Conservation (phyloP, 2,113 vertebrate genomes). For the Mastomys natalensis region DNA sequence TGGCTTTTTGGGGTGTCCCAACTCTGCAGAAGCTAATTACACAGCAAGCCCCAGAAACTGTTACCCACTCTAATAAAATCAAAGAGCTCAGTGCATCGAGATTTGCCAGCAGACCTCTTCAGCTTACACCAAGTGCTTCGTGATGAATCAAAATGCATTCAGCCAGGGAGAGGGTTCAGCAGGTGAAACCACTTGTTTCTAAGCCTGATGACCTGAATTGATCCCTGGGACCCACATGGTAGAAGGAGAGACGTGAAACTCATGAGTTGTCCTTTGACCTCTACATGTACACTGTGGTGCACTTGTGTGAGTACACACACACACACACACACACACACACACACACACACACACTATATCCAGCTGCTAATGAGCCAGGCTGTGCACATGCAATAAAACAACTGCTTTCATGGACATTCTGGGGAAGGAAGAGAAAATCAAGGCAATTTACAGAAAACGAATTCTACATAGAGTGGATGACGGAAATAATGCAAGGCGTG, state of each 20-base stretch:
- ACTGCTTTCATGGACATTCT: not conserved
- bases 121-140: not conserved
- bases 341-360: not conserved
- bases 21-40: not conserved
- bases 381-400: not conserved
- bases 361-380: not conserved
- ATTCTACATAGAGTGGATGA: not conserved
- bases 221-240: not conserved
- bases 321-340: not conserved
- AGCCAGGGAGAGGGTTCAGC: not conserved
- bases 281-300: not conserved
- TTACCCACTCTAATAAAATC: not conserved
- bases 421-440: not conserved
- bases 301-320: not conserved
- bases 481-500: too few species aligned
- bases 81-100: not conserved
- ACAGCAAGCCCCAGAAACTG: not conserved
- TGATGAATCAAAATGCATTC: not conserved
- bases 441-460: not conserved
- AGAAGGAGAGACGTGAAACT: not conserved
- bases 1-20: not conserved
- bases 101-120: not conserved
- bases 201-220: not conserved
- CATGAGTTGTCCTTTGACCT: not conserved
- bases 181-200: not conserved